phyloP scores from a whole-genome alignment of 2,797 vertebrate species.

The Sebastes steindachneri region DNA sequence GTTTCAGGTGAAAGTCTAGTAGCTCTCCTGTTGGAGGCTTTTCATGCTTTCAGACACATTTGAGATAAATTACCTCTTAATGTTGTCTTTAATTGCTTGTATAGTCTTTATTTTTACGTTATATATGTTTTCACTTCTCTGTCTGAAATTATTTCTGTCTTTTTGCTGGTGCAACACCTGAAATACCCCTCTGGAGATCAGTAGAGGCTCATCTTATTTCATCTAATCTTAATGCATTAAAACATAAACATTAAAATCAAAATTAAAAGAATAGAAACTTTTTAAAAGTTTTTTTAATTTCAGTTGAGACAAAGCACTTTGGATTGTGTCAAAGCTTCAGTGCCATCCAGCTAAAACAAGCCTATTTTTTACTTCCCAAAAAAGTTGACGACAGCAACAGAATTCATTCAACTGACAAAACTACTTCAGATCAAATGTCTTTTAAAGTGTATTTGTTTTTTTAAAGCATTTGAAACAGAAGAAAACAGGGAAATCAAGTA shows the following conservation, averaged over 20 bases:
- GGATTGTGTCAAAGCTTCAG: no score
- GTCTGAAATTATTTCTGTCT: no score
- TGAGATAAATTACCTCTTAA: no score
- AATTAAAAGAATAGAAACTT: no score
- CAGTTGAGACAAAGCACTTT: no score
- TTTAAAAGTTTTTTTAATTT: no score
- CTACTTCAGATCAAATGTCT: not conserved
- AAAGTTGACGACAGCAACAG: no score
- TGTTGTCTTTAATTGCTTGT: not conserved
- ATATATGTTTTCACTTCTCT: not conserved
- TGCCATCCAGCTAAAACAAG: no score
- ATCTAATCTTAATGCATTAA: not conserved
- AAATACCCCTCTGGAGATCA: not conserved
- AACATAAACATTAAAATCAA: not conserved
- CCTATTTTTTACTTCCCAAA: no score
- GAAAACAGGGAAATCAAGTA: not conserved
- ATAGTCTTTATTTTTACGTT: not conserved
- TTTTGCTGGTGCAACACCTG: not conserved
- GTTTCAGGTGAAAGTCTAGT: no score
- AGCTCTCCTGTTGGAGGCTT: no score
- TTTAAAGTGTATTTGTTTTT: slow-evolving; percentile 3
- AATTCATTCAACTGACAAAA: not conserved
- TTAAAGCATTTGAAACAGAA: slow-evolving; percentile 25
- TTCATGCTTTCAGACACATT: no score
- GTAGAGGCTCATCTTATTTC: not conserved